Base-by-base conservation (phyloP, 2,888 invertebrate genomes). In the Catonia carolina region DNA sequence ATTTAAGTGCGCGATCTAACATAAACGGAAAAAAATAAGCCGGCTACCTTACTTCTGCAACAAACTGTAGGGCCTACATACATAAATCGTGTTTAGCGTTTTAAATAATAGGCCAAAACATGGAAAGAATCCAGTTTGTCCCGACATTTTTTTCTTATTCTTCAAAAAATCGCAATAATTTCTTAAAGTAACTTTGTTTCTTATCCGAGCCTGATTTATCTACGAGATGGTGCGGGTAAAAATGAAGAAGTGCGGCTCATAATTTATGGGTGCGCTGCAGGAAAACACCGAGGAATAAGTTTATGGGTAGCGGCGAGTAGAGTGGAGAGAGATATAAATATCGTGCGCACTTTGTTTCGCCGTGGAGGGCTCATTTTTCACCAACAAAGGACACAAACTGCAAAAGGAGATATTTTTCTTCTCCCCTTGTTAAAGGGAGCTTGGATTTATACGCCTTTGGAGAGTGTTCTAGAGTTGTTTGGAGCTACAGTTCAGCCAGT, bases 241-340 rank as follows among this genome's bases (percentile, higher is more conserved):
- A 57, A 53, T 57, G 56, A 57, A 53, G 53, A 57, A 57, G 56
- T 57, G 55, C 47, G 35, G 33, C 55, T 48, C 36, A 48, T 55
- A 55, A 55, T 45, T 55, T 49, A 47, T 41, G 22, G 37, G 47
- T 47, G 35, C 33, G 42, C 23, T 22, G 42, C 48, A 42, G 15
- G 56, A 42, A 57, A 56, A 52, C 53, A 53, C 47, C 47, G 37
- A 39, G 47, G 53, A 57, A 53, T 53, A 57, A 57, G 56, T 53
- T 57, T 42, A 57, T 47, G 52, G 56, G 47, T 41, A 22, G 41
- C 41, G 41, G 41, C 18, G 41, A 22, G 20, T 12, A 51, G 48
- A 45, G 52, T 47, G 37, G 56, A 57, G 58, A 48, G 52, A 58
- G 58, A 48, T 58, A 53, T 58, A 58, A 58, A 58, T 58, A 53